These are phyloP conservation scores for Premnoplex brunnescens DNA, from an alignment of 2,797 vertebrate species.

Conservation along the genomic window DNA sequence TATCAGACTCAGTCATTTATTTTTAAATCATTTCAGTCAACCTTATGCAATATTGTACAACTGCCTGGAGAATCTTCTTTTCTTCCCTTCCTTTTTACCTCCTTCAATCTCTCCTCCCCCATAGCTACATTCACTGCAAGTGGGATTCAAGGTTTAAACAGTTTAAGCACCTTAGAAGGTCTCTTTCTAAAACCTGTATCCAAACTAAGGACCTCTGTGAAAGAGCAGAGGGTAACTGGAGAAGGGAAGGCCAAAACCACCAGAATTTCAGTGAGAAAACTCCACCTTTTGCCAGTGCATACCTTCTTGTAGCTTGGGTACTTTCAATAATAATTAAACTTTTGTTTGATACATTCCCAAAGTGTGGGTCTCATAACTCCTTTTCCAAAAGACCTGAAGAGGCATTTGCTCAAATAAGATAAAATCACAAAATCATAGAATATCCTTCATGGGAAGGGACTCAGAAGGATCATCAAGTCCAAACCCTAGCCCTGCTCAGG, in stretches of 20 bases:
- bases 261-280: neutral
- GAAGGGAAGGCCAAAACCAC: neutral
- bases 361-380: neutral
- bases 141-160: neutral
- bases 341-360: neutral
- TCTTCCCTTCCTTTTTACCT: neutral
- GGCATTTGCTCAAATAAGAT: neutral
- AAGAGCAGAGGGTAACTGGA: neutral
- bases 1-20: neutral
- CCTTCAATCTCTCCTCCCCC: rapidly evolving
- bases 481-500: neutral
- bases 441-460: neutral
- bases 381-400: neutral
- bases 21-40: neutral
- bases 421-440: neutral
- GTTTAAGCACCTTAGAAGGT: neutral
- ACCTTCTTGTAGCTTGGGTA: neutral
- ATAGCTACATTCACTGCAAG: neutral
- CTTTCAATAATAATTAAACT: neutral
- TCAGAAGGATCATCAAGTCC: rapidly evolving
- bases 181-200: neutral
- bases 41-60: neutral
- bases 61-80: neutral
- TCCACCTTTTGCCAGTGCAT: neutral
- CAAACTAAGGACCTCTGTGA: neutral